These are phyloP conservation scores for Phytoseiulus persimilis DNA, from an alignment of 2,888 invertebrate genomes.

Conservation along the genomic window DNA sequence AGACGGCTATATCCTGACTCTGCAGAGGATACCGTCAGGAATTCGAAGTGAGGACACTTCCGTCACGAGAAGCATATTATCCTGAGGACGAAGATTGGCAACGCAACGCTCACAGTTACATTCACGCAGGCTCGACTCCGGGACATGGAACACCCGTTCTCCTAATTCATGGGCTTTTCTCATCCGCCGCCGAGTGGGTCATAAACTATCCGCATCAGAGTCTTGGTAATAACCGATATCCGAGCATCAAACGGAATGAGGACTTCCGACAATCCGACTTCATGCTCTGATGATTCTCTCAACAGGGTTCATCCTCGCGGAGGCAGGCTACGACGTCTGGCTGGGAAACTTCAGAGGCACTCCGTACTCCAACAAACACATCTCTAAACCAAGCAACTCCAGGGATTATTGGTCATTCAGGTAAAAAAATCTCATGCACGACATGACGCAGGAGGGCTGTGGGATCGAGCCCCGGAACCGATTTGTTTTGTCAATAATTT, in stretches of 20 bases:
- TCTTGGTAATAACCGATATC: background rate
- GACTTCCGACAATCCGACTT: too few species aligned
- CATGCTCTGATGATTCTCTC: too few species aligned
- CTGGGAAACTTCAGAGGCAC: conserved; percentile 21
- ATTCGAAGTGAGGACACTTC: background rate
- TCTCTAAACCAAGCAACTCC: background rate
- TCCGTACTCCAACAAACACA: conserved; percentile 7
- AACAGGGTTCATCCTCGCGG: conserved; percentile 22
- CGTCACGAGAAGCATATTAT: background rate
- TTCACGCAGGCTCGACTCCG: background rate
- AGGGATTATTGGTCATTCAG: conserved; percentile 10
- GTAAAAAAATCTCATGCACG: background rate
- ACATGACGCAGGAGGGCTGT: too few species aligned
- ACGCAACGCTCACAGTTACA: background rate
- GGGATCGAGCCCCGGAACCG: too few species aligned
- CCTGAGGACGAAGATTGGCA: too few species aligned
- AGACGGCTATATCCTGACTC: conserved; percentile 21
- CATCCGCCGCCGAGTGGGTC: conserved; percentile 24
- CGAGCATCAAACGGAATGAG: too few species aligned
- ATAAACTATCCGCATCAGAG: conserved; percentile 32
- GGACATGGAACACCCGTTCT: conserved; percentile 1
- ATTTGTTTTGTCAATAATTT: too few species aligned
- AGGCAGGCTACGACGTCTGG: conserved; percentile 27
- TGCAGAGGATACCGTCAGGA: background rate
- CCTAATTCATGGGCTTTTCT: background rate